Conservation (phyloP, 2,113 vertebrate species). For the Sebastes schlegelii region DNA sequence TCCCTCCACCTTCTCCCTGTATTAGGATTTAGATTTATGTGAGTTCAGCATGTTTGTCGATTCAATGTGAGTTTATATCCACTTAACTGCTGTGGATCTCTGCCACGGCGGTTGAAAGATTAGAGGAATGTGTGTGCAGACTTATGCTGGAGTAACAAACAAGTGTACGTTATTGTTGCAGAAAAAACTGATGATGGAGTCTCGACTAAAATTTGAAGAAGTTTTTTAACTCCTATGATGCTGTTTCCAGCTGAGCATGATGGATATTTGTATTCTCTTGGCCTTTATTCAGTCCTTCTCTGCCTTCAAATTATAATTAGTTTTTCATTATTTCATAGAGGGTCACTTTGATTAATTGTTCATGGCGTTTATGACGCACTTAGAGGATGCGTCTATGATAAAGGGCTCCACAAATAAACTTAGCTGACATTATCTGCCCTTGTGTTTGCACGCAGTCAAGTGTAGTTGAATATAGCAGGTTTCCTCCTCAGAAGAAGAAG, state of each 20-base stretch:
- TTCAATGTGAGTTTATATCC: constrained; percentile 21
- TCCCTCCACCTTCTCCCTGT: constrained; percentile 7
- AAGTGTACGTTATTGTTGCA: constrained; percentile 11
- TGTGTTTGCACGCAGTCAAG: not conserved
- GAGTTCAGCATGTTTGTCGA: constrained; percentile 44
- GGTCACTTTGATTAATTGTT: not conserved
- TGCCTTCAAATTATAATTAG: not conserved
- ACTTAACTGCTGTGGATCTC: constrained; percentile 35
- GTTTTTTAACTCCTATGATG: not conserved
- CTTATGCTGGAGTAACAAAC: not conserved
- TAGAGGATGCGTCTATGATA: constrained; percentile 6
- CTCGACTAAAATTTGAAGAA: not conserved
- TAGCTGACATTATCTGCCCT: constrained; percentile 16
- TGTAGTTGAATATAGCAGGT: not conserved
- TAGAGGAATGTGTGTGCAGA: not conserved
- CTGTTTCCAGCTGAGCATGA: not conserved
- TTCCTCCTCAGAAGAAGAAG: not conserved
- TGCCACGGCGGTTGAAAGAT: constrained; percentile 1
- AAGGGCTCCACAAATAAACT: constrained; percentile 9
- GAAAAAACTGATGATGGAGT: not conserved
- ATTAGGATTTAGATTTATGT: constrained; percentile 47
- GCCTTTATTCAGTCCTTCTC: not conserved
- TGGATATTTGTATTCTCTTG: not conserved
- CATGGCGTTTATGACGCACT: not conserved
- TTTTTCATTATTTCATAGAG: not conserved